Evolutionary conservation across 2,797 vertebrate species (phyloP).

Genomic region (Molossus alvarezi): DNA sequence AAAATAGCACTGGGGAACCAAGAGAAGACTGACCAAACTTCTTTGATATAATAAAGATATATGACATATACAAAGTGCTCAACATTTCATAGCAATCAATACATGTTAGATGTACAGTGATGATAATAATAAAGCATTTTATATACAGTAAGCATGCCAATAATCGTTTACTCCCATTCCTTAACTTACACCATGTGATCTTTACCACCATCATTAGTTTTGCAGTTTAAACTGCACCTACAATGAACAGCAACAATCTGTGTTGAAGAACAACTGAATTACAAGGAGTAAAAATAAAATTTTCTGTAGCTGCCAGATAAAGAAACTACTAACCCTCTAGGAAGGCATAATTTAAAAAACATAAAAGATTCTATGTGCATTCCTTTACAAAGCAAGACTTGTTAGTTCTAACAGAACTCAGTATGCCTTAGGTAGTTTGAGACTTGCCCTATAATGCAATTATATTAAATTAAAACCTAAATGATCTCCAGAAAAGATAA

Average conservation of each 20-base stretch:
- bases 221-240: neutral
- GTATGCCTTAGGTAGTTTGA: conserved; percentile 70
- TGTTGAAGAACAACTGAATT: conserved; percentile 52
- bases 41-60: neutral
- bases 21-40: conserved; percentile 22
- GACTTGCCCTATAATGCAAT: conserved; percentile 72
- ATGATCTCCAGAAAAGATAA: conserved; percentile 70
- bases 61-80: neutral
- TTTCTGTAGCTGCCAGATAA: conserved; percentile 86
- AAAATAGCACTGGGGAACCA: neutral
- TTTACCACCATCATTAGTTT: conserved; percentile 17
- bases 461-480: conserved; percentile 78
- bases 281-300: conserved; percentile 66
- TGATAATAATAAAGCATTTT: neutral
- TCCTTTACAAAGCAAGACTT: conserved; percentile 94
- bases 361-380: conserved; percentile 93
- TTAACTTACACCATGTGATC: conserved; percentile 40
- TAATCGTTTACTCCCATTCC: neutral
- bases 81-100: neutral
- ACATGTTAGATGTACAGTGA: neutral
- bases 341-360: conserved; percentile 89
- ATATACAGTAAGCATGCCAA: neutral
- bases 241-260: conserved; percentile 61
- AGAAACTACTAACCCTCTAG: conserved; percentile 92
- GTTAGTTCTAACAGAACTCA: conserved; percentile 93